Conservation (phyloP, 2,113 vertebrate species). For the Agelaius phoeniceus region DNA sequence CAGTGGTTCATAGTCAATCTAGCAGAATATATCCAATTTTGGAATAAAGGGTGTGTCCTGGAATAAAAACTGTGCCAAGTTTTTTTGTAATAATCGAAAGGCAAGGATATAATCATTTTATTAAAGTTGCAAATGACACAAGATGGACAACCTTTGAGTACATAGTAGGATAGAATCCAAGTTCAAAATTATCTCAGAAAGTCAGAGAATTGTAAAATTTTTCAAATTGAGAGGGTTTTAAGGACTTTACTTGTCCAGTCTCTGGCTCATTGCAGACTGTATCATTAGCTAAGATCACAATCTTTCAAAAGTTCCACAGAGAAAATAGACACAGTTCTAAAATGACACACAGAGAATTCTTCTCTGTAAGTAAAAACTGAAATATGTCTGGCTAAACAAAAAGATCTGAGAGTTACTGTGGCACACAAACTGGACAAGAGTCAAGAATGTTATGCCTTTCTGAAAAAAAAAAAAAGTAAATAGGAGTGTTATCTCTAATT, state of each 20-base stretch:
- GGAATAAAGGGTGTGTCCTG: not conserved
- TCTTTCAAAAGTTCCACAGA: not conserved
- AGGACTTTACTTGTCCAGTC: not conserved
- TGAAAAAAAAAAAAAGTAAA: slow-evolving; percentile 5
- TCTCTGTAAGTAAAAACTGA: not conserved
- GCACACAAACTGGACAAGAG: not conserved
- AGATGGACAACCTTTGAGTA: not conserved
- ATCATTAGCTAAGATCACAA: not conserved
- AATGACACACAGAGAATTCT: not conserved
- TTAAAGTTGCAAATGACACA: not conserved
- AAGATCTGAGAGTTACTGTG: not conserved
- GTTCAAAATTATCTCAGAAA: not conserved
- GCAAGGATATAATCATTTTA: not conserved
- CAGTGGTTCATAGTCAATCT: not conserved
- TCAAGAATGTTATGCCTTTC: slow-evolving; percentile 36
- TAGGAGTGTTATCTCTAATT: slow-evolving; percentile 26
- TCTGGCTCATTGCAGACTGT: not conserved
- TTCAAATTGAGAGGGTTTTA: not conserved
- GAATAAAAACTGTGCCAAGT: not conserved
- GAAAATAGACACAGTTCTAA: not conserved
- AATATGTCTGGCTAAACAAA: not conserved
- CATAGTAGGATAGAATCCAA: not conserved
- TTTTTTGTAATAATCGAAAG: not conserved
- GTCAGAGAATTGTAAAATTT: not conserved
- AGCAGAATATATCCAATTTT: not conserved